Evolutionary conservation across 2,113 vertebrate genomes (phyloP).

Genomic region (Oceanodroma tethys): DNA sequence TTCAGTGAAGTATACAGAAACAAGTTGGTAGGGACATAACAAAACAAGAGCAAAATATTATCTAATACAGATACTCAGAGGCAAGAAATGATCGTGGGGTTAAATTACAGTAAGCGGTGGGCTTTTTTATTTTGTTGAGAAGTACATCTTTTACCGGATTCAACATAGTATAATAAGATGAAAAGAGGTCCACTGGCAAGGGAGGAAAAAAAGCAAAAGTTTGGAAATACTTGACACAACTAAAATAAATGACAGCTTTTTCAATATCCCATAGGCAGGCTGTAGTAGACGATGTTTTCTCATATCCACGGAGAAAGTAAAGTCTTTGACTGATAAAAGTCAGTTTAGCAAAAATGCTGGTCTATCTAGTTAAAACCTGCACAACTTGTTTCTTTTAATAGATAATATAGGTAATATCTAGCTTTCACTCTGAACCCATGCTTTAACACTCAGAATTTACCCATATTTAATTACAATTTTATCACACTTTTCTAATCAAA

Average conservation of each 20-base stretch:
- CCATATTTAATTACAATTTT: slow-evolving; percentile 43
- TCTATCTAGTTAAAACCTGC: neutral
- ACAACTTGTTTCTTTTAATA: slow-evolving; percentile 10
- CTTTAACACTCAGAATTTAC: slow-evolving; percentile 41
- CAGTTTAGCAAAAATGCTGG: slow-evolving; percentile 14
- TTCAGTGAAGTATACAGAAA: slow-evolving; percentile 2
- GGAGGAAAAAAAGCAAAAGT: slow-evolving; percentile 46
- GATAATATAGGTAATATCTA: slow-evolving; percentile 42
- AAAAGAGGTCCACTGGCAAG: slow-evolving; percentile 33
- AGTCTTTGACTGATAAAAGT: neutral
- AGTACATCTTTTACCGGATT: slow-evolving; percentile 46
- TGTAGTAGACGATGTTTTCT: neutral
- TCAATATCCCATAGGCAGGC: slow-evolving; percentile 6
- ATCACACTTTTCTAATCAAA: slow-evolving; percentile 50
- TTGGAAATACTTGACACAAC: slow-evolving; percentile 15
- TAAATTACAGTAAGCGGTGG: slow-evolving; percentile 49
- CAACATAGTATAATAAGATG: slow-evolving; percentile 18
- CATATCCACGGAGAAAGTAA: slow-evolving; percentile 8
- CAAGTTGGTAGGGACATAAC: neutral
- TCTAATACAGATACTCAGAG: slow-evolving; percentile 39
- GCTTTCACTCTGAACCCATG: slow-evolving; percentile 40
- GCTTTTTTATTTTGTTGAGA: slow-evolving; percentile 56
- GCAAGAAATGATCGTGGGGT: slow-evolving; percentile 45
- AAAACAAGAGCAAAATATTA: neutral
- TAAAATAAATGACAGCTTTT: slow-evolving; percentile 32